Conservation (phyloP, 2,888 invertebrate genomes). For the Coelopa pilipes region DNA sequence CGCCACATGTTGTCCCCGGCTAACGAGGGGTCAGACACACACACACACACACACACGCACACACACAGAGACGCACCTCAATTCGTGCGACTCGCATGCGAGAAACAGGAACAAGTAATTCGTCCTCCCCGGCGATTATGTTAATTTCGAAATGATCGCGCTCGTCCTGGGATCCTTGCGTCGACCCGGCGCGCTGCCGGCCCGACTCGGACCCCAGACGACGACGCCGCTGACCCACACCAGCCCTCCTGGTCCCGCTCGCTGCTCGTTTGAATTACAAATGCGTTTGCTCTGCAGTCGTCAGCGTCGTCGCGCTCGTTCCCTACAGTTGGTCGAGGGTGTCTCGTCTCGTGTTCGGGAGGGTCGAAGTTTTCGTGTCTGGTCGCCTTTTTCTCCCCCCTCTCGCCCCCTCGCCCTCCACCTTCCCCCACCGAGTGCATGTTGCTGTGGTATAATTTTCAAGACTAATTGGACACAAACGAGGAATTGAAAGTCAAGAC, state of each 20-base stretch:
- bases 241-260: background rate
- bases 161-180: slow-evolving; percentile 13
- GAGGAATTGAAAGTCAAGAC: slow-evolving; percentile 24
- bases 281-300: slow-evolving; percentile 6
- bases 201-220: background rate
- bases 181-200: background rate
- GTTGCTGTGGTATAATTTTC: slow-evolving; percentile 28
- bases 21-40: background rate
- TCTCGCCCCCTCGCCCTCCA: background rate
- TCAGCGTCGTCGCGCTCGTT: background rate
- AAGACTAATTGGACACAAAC: slow-evolving; percentile 35
- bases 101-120: background rate
- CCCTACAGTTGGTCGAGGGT: background rate
- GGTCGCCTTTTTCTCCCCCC: background rate
- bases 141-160: slow-evolving; percentile 26
- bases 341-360: background rate
- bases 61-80: background rate
- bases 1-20: slow-evolving; percentile 16
- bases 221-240: background rate
- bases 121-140: slow-evolving; percentile 22
- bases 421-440: background rate
- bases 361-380: slow-evolving; percentile 1
- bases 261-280: slow-evolving; percentile 16
- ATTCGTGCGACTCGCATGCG: slow-evolving; percentile 8
- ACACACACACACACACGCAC: background rate